Conservation (phyloP, 2,797 vertebrate species). For the Pangasius macronema region DNA sequence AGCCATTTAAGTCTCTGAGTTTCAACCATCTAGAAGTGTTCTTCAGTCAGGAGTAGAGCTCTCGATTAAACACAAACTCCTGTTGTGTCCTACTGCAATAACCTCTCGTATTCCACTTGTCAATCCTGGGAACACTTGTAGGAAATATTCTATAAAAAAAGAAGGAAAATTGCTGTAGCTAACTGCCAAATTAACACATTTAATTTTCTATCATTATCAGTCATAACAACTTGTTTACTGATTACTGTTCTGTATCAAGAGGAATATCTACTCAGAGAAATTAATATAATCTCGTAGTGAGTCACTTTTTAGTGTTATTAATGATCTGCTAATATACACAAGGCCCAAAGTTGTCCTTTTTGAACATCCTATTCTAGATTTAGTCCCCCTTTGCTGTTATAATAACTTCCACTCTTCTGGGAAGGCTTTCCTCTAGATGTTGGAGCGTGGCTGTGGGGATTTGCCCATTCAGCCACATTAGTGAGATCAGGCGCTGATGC, state of each 20-base stretch:
- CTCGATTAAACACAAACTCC: background rate
- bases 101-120: background rate
- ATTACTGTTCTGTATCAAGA: background rate
- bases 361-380: background rate
- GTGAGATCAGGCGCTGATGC: background rate
- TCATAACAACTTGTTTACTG: background rate
- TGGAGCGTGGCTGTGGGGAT: background rate
- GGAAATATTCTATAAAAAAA: background rate
- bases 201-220: background rate
- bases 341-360: background rate
- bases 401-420: background rate
- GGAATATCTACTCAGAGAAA: background rate
- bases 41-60: background rate
- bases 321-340: background rate
- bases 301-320: background rate
- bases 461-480: background rate
- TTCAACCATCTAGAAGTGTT: conserved; percentile 3
- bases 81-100: background rate
- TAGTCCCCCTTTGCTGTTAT: background rate
- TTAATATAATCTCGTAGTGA: background rate
- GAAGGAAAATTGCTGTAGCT: background rate
- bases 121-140: background rate
- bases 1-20: background rate
- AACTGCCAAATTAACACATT: background rate
- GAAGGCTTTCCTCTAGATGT: background rate